Percentiles rank a stretch among this genome's conserved stretches.
These are phyloP conservation scores for Serrognathus titanus DNA, from an alignment of 2,888 invertebrate genomes.

Conservation along the genomic window DNA sequence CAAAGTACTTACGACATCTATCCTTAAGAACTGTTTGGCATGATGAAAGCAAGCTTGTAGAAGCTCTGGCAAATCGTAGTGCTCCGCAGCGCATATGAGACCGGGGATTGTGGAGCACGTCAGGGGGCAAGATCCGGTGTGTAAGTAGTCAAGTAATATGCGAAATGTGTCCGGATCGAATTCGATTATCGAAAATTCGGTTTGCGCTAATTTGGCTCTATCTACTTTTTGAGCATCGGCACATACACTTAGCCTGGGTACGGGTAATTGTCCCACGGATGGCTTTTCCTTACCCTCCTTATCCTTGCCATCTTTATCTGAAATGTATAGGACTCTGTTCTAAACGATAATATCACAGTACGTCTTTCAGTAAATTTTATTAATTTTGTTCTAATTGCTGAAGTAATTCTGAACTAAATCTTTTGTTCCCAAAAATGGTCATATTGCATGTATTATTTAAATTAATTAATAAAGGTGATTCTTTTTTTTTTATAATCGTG, in stretches of 20 bases:
- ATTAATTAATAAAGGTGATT: too few relatives aligned
- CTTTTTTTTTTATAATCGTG: too few relatives aligned
- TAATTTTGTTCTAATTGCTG: too few relatives aligned
- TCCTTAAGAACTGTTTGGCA: slow-evolving; percentile 87
- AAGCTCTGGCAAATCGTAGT: slow-evolving; percentile 88
- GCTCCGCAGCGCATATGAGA: slow-evolving; percentile 89
- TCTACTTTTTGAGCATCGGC: slow-evolving; percentile 94
- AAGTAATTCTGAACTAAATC: too few relatives aligned
- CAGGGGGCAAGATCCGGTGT: slow-evolving; percentile 87
- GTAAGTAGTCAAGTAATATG: slow-evolving; percentile 85
- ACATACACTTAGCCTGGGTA: slow-evolving; percentile 86
- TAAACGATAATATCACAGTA: too few relatives aligned
- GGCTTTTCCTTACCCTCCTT: slow-evolving; percentile 76
- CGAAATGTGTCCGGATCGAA: slow-evolving; percentile 93
- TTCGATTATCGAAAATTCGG: slow-evolving; percentile 93
- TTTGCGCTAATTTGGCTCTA: slow-evolving; percentile 85
- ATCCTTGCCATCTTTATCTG: slow-evolving; percentile 78
- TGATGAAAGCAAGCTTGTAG: slow-evolving; percentile 94
- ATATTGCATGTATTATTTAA: too few relatives aligned
- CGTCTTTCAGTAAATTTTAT: too few relatives aligned
- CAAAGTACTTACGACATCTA: slow-evolving; percentile 71
- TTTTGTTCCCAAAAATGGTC: too few relatives aligned
- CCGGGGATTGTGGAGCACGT: slow-evolving; percentile 92
- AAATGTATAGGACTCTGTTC: slow-evolving; percentile 24
- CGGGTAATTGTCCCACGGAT: slow-evolving; percentile 69